Conservation (phyloP, 1,140 invertebrate genomes). For the Drosophila truncata region DNA sequence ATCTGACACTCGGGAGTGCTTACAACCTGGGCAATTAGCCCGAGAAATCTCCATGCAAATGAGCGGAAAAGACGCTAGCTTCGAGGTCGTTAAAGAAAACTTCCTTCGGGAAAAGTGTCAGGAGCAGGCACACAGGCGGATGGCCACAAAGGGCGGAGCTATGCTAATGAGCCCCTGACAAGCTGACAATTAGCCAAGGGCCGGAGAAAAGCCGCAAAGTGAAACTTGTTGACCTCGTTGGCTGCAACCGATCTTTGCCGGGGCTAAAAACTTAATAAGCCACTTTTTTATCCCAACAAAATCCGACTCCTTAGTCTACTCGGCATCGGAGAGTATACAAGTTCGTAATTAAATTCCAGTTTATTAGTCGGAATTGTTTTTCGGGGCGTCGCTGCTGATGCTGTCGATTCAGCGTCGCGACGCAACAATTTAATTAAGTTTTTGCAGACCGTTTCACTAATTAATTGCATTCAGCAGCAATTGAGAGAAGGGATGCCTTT, state of each 20-base stretch:
- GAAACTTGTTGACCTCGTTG: constrained; percentile 60
- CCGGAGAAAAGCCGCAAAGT: constrained; percentile 59
- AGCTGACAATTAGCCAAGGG: constrained; percentile 61
- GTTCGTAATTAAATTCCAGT: constrained; percentile 82
- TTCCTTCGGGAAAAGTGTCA: constrained; percentile 60
- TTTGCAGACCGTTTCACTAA: constrained; percentile 48
- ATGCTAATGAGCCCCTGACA: constrained; percentile 67
- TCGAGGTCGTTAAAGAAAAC: constrained; percentile 38
- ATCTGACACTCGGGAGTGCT: constrained; percentile 60
- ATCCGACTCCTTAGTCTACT: constrained; percentile 11
- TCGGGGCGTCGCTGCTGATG: constrained; percentile 8
- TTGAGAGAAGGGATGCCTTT: constrained; percentile 23
- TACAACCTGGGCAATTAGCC: constrained; percentile 69
- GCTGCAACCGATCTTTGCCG: constrained; percentile 34
- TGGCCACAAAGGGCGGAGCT: constrained; percentile 28
- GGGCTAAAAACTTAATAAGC: constrained; percentile 61
- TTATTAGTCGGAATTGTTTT: constrained; percentile 73
- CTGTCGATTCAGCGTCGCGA: constrained; percentile 28
- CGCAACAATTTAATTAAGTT: constrained; percentile 61
- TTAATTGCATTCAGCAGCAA: constrained; percentile 62
- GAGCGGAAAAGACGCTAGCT: constrained; percentile 39
- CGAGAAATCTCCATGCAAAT: constrained; percentile 60
- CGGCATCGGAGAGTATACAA: constrained; percentile 30
- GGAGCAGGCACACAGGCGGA: constrained; percentile 36
- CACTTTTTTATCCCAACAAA: constrained; percentile 14